phyloP scores from a whole-genome alignment of 2,797 vertebrate species.

The Aeoliscus strigatus region DNA sequence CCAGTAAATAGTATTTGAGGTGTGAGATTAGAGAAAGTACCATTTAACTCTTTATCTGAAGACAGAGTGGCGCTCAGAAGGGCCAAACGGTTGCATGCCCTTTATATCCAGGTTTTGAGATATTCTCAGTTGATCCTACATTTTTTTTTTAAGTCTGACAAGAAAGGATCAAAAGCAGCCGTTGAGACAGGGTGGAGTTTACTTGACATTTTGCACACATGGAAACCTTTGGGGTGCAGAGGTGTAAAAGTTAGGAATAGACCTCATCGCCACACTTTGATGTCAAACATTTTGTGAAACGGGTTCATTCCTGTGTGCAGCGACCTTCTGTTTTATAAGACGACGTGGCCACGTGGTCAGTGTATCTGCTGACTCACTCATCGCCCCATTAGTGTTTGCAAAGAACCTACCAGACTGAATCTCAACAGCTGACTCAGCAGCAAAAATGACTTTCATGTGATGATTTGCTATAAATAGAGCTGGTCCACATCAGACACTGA shows the following conservation, averaged over 20 bases:
- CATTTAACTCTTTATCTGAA: conserved; percentile 15
- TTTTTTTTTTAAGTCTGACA: too few species aligned
- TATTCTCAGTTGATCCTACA: not conserved
- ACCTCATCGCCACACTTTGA: not conserved
- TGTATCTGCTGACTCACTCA: conserved; percentile 40
- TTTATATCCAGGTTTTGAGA: not conserved
- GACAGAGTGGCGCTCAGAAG: not conserved
- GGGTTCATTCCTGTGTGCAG: conserved; percentile 2
- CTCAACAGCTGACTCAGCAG: conserved; percentile 35
- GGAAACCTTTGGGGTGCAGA: not conserved
- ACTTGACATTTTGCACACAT: not conserved
- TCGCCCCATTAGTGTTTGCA: conserved; percentile 21
- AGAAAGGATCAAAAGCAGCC: too few species aligned
- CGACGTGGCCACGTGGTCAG: conserved; percentile 18
- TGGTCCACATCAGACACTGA: conserved; percentile 17
- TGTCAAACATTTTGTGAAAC: not conserved
- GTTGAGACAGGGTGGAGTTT: not conserved
- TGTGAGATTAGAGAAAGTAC: conserved; percentile 26
- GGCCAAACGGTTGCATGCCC: conserved; percentile 16
- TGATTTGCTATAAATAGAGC: conserved; percentile 28
- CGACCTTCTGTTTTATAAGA: conserved; percentile 11
- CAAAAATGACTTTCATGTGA: conserved; percentile 33
- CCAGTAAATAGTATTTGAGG: conserved; percentile 40
- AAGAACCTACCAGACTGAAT: conserved; percentile 12
- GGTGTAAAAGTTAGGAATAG: not conserved